A percentile compares a stretch with the other conserved stretches of the same genome.
These are phyloP conservation scores for Eublepharis macularius DNA, from an alignment of 2,113 vertebrate species.

Conservation along the genomic window DNA sequence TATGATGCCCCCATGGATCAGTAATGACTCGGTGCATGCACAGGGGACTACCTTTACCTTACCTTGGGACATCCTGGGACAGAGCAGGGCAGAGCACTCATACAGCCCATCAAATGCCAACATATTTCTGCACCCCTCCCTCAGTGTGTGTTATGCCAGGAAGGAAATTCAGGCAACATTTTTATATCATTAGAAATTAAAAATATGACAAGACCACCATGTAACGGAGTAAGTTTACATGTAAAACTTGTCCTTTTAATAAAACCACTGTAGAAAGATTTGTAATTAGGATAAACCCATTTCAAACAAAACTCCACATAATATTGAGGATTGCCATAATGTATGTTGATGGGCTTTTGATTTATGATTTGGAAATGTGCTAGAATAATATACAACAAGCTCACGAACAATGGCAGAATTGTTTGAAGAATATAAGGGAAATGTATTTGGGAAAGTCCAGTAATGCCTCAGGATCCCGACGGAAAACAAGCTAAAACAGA, in stretches of 20 bases:
- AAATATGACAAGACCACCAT: constrained; percentile 25
- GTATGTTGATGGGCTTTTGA: constrained; percentile 29
- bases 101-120: background rate
- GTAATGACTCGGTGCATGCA: too few relatives aligned
- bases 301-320: constrained; percentile 13
- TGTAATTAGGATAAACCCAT: constrained; percentile 29
- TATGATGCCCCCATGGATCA: too few relatives aligned
- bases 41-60: too few relatives aligned
- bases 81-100: background rate
- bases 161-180: constrained; percentile 4
- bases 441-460: constrained; percentile 7
- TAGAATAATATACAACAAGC: constrained; percentile 31
- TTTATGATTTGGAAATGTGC: constrained; percentile 35
- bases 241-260: constrained; percentile 12
- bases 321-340: constrained; percentile 29
- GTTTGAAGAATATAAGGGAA: constrained; percentile 7
- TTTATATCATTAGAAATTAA: background rate
- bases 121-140: background rate
- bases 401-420: constrained; percentile 3
- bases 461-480: constrained; percentile 10
- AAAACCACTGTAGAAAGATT: constrained; percentile 29
- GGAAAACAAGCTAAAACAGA: constrained; percentile 18
- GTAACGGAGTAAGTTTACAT: constrained; percentile 9
- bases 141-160: background rate
- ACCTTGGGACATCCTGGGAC: background rate